Conservation (phyloP, 2,797 vertebrate species). For the Telmatherina bonti region DNA sequence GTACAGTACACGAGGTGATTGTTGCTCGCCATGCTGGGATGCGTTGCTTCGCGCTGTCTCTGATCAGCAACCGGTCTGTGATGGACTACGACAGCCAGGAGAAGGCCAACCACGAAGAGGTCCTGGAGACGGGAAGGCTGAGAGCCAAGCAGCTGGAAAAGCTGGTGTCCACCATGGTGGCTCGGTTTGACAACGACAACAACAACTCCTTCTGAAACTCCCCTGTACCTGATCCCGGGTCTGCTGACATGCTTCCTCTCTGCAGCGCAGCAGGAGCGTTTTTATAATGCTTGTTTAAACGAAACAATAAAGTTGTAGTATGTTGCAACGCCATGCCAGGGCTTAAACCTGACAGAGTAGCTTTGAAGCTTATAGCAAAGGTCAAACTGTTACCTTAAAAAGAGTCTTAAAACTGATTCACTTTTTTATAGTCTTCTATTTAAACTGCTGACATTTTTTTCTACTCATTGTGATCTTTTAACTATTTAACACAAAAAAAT, state of each 20-base stretch:
- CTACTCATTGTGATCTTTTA: background rate
- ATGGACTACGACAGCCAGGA: slow-evolving; percentile 85
- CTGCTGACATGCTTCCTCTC: background rate
- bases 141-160: slow-evolving; percentile 83
- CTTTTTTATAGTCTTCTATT: slow-evolving; percentile 14
- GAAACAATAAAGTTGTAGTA: background rate
- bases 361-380: slow-evolving; percentile 2
- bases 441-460: slow-evolving; percentile 43
- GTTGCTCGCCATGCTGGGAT: slow-evolving; percentile 88
- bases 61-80: slow-evolving; percentile 88
- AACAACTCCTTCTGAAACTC: slow-evolving; percentile 42
- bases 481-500: background rate
- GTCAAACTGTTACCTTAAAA: slow-evolving; percentile 7
- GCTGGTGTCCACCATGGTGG: slow-evolving; percentile 83
- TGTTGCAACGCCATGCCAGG: background rate
- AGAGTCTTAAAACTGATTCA: slow-evolving; percentile 1
- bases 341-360: background rate
- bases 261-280: background rate
- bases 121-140: slow-evolving; percentile 82
- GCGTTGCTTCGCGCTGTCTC: slow-evolving; percentile 89
- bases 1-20: slow-evolving; percentile 91
- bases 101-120: slow-evolving; percentile 89
- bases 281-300: background rate
- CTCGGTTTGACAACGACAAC: slow-evolving; percentile 71
- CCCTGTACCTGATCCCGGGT: background rate